Percentiles rank a stretch among this genome's conserved stretches.
Evolutionary conservation across 2,113 vertebrate genomes (phyloP).

Genomic region (Ciconia maguari): DNA sequence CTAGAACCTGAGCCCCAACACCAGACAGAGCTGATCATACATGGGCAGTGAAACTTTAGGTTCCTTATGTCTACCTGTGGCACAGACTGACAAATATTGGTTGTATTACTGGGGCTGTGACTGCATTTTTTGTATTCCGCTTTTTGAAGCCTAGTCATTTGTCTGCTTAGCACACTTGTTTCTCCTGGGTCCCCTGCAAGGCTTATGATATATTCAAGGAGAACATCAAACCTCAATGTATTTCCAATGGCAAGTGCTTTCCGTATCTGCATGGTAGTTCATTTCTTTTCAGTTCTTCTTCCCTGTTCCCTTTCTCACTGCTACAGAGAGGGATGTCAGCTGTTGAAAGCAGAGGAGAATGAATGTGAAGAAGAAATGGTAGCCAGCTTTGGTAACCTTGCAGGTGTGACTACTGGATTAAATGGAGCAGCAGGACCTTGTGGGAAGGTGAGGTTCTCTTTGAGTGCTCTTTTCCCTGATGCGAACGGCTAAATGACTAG

Average conservation of each 20-base stretch:
- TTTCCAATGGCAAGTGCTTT: not conserved
- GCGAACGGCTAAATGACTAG: not conserved
- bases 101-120: not conserved
- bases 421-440: conserved; percentile 10
- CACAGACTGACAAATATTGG: not conserved
- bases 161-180: not conserved
- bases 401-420: conserved; percentile 47
- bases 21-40: not conserved
- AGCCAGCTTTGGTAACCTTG: conserved; percentile 61
- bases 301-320: not conserved
- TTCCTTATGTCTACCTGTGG: not conserved
- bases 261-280: not conserved
- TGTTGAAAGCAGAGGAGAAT: conserved; percentile 52
- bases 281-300: not conserved
- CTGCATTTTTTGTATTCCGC: not conserved
- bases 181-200: not conserved
- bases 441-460: conserved; percentile 76
- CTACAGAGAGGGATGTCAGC: conserved; percentile 63
- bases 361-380: conserved; percentile 68
- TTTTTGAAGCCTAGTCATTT: not conserved
- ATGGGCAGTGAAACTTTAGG: not conserved
- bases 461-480: not conserved
- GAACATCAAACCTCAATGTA: not conserved
- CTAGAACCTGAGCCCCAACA: accelerated
- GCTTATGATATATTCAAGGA: not conserved